Conservation (phyloP, 2,113 vertebrate species). For the Aspiorhynchus laticeps region DNA sequence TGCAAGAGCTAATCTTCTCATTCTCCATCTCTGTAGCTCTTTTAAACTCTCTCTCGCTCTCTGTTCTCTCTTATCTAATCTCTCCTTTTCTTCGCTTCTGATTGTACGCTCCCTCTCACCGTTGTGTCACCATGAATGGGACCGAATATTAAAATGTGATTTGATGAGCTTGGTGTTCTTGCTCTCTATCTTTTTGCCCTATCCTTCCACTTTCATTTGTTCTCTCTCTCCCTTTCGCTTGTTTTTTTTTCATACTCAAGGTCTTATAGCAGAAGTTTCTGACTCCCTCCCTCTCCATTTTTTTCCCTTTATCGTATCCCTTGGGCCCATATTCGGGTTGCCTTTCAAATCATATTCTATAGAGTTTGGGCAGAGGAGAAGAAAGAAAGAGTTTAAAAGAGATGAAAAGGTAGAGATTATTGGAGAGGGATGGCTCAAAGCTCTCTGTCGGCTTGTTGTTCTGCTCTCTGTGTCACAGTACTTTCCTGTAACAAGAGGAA, state of each 20-base stretch:
- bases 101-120: slow-evolving; percentile 17
- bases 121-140: slow-evolving; percentile 32
- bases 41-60: slow-evolving; percentile 38
- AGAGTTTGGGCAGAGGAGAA: background rate
- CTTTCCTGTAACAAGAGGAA: background rate
- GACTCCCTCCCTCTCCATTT: background rate
- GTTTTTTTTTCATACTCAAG: background rate
- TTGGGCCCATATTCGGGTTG: slow-evolving; percentile 1
- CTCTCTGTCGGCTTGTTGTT: slow-evolving; percentile 22
- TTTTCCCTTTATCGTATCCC: slow-evolving; percentile 26
- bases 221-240: slow-evolving; percentile 48
- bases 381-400: background rate
- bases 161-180: slow-evolving; percentile 72
- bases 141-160: slow-evolving; percentile 73
- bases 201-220: slow-evolving; percentile 50
- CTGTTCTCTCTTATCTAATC: slow-evolving; percentile 34
- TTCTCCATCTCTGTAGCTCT: slow-evolving; percentile 13
- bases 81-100: slow-evolving; percentile 23
- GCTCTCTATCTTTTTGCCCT: slow-evolving; percentile 50
- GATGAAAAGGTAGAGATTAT: slow-evolving; percentile 33
- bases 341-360: slow-evolving; percentile 35
- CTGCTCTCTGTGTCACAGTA: slow-evolving; percentile 13
- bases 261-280: background rate
- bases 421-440: slow-evolving; percentile 58
- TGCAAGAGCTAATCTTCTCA: slow-evolving; percentile 35